These are phyloP conservation scores for Formica exsecta DNA, from an alignment of 1,140 invertebrate genomes.

Conservation along the genomic window DNA sequence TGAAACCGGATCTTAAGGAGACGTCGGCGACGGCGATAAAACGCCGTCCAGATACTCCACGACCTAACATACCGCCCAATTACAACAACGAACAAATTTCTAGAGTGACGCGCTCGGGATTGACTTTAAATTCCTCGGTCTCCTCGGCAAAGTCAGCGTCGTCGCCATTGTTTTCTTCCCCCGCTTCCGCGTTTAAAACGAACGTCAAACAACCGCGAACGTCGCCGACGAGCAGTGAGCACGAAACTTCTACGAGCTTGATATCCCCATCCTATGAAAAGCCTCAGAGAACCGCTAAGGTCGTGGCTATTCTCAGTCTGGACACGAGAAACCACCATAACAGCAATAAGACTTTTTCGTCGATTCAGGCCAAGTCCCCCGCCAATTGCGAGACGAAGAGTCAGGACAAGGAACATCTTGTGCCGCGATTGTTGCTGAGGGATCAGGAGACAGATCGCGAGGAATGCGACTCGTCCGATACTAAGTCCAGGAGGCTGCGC, in stretches of 20 bases:
- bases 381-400: constrained; percentile 17
- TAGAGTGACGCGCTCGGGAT: constrained; percentile 71
- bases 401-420: constrained; percentile 6
- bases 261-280: constrained; percentile 68
- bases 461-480: constrained; percentile 62
- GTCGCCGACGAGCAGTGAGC: neutral
- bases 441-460: constrained; percentile 74
- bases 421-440: constrained; percentile 47
- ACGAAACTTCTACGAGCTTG: neutral
- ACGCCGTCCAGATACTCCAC: constrained; percentile 73
- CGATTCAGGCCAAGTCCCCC: constrained; percentile 7
- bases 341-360: constrained; percentile 19
- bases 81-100: constrained; percentile 42
- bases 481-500: constrained; percentile 25
- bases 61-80: constrained; percentile 54
- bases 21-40: neutral
- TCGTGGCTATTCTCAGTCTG: constrained; percentile 82
- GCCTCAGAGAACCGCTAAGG: constrained; percentile 84
- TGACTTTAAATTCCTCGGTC: constrained; percentile 44
- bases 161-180: neutral
- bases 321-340: constrained; percentile 75
- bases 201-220: neutral
- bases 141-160: constrained; percentile 16
- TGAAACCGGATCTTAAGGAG: constrained; percentile 54
- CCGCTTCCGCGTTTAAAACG: neutral